Evolutionary conservation across 2,888 invertebrate genomes (phyloP), one percentile per base, ranked within the genome.

Genomic region (Leptothorax acervorum): DNA sequence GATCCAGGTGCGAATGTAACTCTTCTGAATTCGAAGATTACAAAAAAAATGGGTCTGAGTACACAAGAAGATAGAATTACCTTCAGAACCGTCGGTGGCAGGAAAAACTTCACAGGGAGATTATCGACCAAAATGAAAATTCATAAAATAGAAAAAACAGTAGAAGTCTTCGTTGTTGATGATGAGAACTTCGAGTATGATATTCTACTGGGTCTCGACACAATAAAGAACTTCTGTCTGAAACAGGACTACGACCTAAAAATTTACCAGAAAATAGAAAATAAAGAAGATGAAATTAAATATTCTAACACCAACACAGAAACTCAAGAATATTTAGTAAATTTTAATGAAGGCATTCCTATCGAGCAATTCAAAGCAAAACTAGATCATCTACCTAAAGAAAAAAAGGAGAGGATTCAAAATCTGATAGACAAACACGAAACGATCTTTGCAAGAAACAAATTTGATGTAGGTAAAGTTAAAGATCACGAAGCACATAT

Each of bases 31-130:
- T 63, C 63, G 39, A 63, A n/a, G 39, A 39, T 63, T n/a, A 39
- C 9, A 3, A 39, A 63, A 9, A 63, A 63, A 63, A 63, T 63
- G 63, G 35, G 62, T 62, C 35, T 62, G 35, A 62, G 18, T 35
- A 62, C 62, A 62, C 35, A 3, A 62, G 18, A 63, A 9, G 63
- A 63, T 35, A 63, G 39, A 63, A 63, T 39, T 42, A 63, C 63
- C n/a, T 63, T 63, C 1, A 63, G 35, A 63, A 42, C 63, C n/a
- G 63, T 63, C 39, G 35, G 63, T 63, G 63, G 63, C 63, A 63
- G 63, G 2, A 63, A 42, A 63, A 18, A 39, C 3, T 63, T 63
- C 4, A 6, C 39, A 2, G 63, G 63, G n/a, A 63, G n/a, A 39
- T n/a, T 63, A 63, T 63, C 63, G 42, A n/a, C 39, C n/a, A 39